Conservation (phyloP, 2,797 vertebrate species). For the Rhadinocentrus ornatus region DNA sequence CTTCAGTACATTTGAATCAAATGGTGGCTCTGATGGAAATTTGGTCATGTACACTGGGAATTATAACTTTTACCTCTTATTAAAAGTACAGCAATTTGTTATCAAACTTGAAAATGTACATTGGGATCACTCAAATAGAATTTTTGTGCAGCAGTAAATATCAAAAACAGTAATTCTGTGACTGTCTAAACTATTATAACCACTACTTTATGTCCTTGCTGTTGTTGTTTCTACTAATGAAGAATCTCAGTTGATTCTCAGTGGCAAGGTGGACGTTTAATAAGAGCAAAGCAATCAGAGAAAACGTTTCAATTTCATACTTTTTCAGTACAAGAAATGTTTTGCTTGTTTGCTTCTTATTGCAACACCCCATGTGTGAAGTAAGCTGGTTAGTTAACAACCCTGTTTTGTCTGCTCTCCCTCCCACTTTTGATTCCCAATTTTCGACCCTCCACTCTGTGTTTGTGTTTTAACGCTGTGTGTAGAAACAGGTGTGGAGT, state of each 20-base stretch:
- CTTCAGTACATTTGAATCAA: not conserved
- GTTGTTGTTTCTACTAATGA: conserved; percentile 48
- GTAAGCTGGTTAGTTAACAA: conserved; percentile 90
- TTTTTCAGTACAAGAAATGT: conserved; percentile 26
- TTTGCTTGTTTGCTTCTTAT: conserved; percentile 56
- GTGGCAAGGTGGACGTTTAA: conserved; percentile 43
- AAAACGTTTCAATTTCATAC: conserved; percentile 10
- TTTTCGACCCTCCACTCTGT: conserved; percentile 70
- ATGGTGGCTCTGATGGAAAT: not conserved
- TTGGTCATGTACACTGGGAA: not conserved
- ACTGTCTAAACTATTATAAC: conserved; percentile 15
- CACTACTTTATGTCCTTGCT: conserved; percentile 8
- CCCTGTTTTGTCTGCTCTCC: conserved; percentile 78
- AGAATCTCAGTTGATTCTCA: conserved; percentile 41
- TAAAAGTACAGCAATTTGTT: not conserved
- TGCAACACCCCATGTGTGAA: conserved; percentile 74
- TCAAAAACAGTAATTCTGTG: conserved; percentile 17
- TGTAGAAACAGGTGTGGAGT: conserved; percentile 98
- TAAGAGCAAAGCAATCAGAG: conserved; percentile 45
- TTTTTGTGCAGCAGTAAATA: not conserved
- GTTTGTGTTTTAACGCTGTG: conserved; percentile 84
- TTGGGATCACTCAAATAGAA: not conserved
- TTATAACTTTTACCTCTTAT: not conserved
- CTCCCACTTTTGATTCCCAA: conserved; percentile 71
- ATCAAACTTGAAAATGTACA: not conserved